Evolutionary conservation across 2,888 invertebrate genomes (phyloP).

Genomic region (Ctenicera cuprea): DNA sequence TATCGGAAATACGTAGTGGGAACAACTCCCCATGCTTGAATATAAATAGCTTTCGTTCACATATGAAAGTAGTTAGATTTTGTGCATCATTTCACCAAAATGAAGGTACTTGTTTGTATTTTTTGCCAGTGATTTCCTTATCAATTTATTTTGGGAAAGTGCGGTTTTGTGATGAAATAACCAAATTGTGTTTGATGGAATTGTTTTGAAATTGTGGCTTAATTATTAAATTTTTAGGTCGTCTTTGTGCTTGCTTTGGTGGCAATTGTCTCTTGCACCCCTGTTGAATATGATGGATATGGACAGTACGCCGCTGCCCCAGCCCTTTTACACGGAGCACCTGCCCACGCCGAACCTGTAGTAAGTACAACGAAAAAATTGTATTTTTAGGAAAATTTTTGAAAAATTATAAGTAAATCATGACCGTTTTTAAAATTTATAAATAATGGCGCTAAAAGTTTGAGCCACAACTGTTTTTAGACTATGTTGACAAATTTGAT

Average conservation of each 20-base stretch:
- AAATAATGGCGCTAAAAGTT: too few species aligned
- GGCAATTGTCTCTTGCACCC: conserved; percentile 10
- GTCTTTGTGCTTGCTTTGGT: conserved; percentile 29
- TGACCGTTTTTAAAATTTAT: too few species aligned
- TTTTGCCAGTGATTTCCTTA: neutral
- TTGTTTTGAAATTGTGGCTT: neutral
- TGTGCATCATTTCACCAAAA: conserved; percentile 41
- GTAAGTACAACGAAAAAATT: conserved; percentile 28
- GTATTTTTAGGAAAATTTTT: neutral
- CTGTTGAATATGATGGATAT: conserved; percentile 33
- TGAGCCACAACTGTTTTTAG: too few species aligned
- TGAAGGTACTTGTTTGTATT: conserved; percentile 40
- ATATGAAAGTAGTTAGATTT: conserved; percentile 37
- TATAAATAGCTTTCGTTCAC: conserved; percentile 47
- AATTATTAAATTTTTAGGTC: conserved; percentile 34
- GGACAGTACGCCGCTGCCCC: conserved; percentile 33
- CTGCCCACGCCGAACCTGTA: conserved; percentile 42
- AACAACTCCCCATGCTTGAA: conserved; percentile 41
- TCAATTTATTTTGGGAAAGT: neutral
- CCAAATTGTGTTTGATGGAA: neutral
- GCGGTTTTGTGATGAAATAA: conserved; percentile 7
- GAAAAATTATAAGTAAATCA: neutral
- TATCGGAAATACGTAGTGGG: conserved; percentile 40
- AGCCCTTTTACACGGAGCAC: conserved; percentile 19
- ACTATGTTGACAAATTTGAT: too few species aligned